Conservation (phyloP, 2,113 vertebrate species). For the Xiphias gladius region DNA sequence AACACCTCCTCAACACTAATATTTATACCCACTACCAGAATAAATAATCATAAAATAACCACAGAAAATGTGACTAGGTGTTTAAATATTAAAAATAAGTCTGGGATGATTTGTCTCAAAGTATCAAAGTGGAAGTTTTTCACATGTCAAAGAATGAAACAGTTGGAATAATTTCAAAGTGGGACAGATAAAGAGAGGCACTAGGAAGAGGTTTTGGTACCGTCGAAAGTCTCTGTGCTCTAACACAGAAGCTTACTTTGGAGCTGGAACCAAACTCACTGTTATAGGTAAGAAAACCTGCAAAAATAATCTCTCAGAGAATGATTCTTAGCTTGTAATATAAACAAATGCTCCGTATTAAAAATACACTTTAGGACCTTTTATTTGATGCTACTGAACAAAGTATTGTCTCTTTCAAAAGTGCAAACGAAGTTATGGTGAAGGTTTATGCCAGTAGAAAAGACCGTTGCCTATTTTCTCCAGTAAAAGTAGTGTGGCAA, state of each 20-base stretch:
- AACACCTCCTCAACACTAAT: not conserved
- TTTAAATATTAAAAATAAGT: not conserved
- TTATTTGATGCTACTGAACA: not conserved
- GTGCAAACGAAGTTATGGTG: not conserved
- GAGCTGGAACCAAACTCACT: slow-evolving; percentile 79
- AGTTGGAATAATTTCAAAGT: not conserved
- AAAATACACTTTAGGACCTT: not conserved
- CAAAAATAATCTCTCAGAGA: not conserved
- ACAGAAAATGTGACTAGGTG: not conserved
- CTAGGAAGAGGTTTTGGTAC: slow-evolving; percentile 57
- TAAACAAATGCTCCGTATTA: not conserved
- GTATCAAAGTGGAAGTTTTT: not conserved
- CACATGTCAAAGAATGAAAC: not conserved
- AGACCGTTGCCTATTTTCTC: not conserved
- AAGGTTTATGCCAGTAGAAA: not conserved
- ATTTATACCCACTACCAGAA: no score
- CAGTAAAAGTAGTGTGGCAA: not conserved
- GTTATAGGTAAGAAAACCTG: slow-evolving; percentile 78
- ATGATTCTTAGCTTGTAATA: not conserved
- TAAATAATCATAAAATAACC: not conserved
- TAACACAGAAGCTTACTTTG: slow-evolving; percentile 63
- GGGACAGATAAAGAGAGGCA: fast-evolving
- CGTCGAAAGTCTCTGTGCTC: slow-evolving; percentile 70
- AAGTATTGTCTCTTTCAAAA: not conserved
- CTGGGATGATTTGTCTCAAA: not conserved